Base-by-base conservation (phyloP, 2,888 invertebrate genomes). In the Folsomia manolachei region DNA sequence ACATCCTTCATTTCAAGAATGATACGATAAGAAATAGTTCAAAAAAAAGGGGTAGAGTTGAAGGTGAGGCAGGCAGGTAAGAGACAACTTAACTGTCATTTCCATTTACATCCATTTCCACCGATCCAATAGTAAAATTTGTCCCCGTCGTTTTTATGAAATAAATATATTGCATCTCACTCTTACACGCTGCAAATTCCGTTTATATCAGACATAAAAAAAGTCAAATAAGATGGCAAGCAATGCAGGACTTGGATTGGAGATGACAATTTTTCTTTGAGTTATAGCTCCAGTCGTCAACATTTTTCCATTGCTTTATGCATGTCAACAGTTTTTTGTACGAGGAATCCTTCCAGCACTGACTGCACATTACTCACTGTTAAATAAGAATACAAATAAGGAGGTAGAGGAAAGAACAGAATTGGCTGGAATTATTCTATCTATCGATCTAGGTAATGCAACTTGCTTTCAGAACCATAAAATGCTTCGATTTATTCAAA, bases 271-370 rank as follows among this genome's bases (percentile, higher is more conserved):
- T 18, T 56, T 56, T 56, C 4, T 9, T 56, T 56, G 56, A 56
- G 21, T 56, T 56, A 56, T 56, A 56, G 56, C 56, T 56, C 19
- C 39, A 39, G 21, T 14, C 7, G 56, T n/a, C n/a, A n/a, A 56
- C 56, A 56, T 56, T 56, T 56, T 19, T 56, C 56, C 56, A 56
- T 56, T 56, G 4, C 56, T 56, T 56, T 21, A 56, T 56, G n/a
- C 56, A 56, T n/a, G 56, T 56, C 56, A 56, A 56, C 56, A 56
- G 56, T 19, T 56, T 56, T 56, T 56, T 56, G 56, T 56, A 19
- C 56, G 18, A n/a, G n/a, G n/a, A n/a, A 18, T 56, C 21, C 56
- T 56, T n/a, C n/a, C n/a, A n/a, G n/a, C n/a, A n/a, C 21, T 56
- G 7, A 7, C 7, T 56, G 18, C 21, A 21, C 56, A 56, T 56